phyloP scores from a whole-genome alignment of 2,797 vertebrate genomes.

The Masticophis lateralis region DNA sequence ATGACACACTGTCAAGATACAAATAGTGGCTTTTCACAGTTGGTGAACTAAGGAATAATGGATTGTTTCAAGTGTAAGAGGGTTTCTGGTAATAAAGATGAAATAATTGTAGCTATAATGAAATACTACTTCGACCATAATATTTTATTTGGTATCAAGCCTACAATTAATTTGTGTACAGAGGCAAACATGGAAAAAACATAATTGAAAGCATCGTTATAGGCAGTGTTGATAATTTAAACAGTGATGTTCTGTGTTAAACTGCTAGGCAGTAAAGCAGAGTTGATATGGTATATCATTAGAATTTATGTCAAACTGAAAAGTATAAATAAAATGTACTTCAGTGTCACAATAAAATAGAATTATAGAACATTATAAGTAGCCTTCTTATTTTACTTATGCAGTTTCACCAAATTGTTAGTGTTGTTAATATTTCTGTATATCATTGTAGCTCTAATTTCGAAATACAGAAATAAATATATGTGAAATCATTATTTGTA shows the following conservation, averaged over 20 bases:
- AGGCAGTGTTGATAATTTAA: background rate
- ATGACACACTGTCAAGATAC: conserved; percentile 40
- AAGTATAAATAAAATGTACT: conserved; percentile 4
- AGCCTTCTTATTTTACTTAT: background rate
- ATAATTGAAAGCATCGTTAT: conserved; percentile 29
- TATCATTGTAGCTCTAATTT: background rate
- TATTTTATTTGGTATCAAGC: conserved; percentile 37
- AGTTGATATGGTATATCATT: conserved; percentile 15
- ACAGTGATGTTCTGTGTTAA: conserved; percentile 3
- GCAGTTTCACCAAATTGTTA: background rate
- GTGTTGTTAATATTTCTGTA: background rate
- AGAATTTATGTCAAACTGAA: conserved; percentile 20
- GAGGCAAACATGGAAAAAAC: conserved; percentile 17
- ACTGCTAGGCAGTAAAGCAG: background rate
- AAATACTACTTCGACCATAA: conserved; percentile 26
- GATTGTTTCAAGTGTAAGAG: conserved; percentile 17
- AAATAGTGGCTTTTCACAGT: conserved; percentile 42
- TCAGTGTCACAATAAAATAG: conserved; percentile 13
- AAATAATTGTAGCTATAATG: conserved; percentile 38
- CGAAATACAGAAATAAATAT: background rate
- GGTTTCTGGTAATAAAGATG: conserved; percentile 46
- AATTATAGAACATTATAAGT: background rate
- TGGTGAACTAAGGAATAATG: conserved; percentile 37
- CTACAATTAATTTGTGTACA: conserved; percentile 40
- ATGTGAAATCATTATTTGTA: background rate